Base-by-base conservation (phyloP, 1,140 invertebrate species). In the Plectrocnemia conspersa region DNA sequence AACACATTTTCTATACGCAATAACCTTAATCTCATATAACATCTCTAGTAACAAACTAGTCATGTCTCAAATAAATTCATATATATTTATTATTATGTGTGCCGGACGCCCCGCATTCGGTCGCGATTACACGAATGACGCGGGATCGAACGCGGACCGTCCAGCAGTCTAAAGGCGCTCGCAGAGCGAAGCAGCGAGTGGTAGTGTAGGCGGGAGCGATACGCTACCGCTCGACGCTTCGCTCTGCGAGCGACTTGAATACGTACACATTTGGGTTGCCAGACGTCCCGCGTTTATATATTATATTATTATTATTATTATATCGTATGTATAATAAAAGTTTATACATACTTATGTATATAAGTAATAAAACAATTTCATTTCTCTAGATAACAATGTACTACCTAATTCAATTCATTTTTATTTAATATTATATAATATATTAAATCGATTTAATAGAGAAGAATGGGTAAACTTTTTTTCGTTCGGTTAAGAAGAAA, bases 321-420 rank as follows among this genome's bases (percentile, higher is more conserved):
- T 52, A 52, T 5, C 32, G 2, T 46, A 32, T 55, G 41, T 47
- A 16, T 25, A 45, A n/a, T n/a, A n/a, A n/a, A n/a, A n/a, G n/a
- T n/a, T n/a, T 32, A 47, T 50, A 22, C 19, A 41, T 52, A 42
- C n/a, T 29, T 29, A 6, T 29, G 6, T 29, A 7, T 7, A 29
- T 29, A 29, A 7, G n/a, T n/a, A n/a, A n/a, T n/a, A 61, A 58
- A 61, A 61, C 55, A 61, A 55, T 18, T 22, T 25, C 22, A 22
- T 56, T 59, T 56, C 52, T 54, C 59, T 61, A 61, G n/a, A 54
- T 61, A 61, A 61, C 59, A 61, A 61, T 58, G 54, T 54, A 54
- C 55, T 61, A 61, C 45, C 59, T 61, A 61, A 50, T 57, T 48
- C 29, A 49, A 23, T 18, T 21, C 13, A 35, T 32, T 32, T 36